phyloP scores from a whole-genome alignment of 2,888 invertebrate species.

The Diploptera punctata region DNA sequence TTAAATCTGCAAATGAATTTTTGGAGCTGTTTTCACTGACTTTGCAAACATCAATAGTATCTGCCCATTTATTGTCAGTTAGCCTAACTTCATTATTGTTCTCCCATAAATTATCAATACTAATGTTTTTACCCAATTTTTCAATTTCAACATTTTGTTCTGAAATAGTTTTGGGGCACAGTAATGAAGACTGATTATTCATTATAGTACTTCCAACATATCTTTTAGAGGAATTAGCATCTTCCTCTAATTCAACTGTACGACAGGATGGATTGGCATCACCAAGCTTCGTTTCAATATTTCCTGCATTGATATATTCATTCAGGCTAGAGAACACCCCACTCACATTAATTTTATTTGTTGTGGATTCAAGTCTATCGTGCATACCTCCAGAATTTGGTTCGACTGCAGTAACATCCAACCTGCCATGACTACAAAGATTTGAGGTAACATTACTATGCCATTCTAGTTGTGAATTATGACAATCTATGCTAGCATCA shows the following conservation, averaged over 20 bases:
- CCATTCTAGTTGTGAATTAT: neutral
- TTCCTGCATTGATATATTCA: constrained; percentile 62
- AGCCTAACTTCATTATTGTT: neutral
- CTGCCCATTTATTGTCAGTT: neutral
- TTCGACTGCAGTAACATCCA: too few relatives aligned
- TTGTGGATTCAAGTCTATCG: neutral
- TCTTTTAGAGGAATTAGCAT: neutral
- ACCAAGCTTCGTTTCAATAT: neutral
- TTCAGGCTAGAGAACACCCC: constrained; percentile 70
- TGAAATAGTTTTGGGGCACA: neutral
- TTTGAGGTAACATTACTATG: too few relatives aligned
- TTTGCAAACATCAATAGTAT: neutral
- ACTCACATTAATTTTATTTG: constrained; percentile 61
- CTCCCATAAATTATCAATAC: neutral
- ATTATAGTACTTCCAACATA: neutral
- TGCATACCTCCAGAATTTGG: too few relatives aligned
- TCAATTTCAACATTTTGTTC: neutral
- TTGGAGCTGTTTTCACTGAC: neutral
- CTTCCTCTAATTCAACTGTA: neutral
- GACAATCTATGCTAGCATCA: neutral
- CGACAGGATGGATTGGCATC: neutral
- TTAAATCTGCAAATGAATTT: neutral
- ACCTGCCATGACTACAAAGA: too few relatives aligned
- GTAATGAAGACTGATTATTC: neutral
- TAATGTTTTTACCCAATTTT: neutral